Conservation (phyloP, 2,797 vertebrate genomes). For the Characodon lateralis region DNA sequence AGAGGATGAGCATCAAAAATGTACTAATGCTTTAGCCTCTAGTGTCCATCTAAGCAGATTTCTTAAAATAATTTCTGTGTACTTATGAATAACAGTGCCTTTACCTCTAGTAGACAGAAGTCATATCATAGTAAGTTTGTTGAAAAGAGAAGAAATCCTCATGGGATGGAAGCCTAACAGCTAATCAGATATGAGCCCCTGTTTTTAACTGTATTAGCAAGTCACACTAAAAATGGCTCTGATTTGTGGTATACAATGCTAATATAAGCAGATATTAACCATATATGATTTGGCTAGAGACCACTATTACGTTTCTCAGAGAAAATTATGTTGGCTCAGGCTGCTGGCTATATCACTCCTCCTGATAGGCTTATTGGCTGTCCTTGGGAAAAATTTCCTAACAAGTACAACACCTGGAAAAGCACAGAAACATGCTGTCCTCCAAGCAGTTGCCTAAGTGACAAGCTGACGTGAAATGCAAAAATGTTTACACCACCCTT, state of each 20-base stretch:
- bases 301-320: not conserved
- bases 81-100: not conserved
- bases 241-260: not conserved
- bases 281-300: not conserved
- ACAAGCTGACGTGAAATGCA: not conserved
- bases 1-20: conserved; percentile 23
- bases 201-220: not conserved
- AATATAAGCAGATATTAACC: not conserved
- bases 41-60: not conserved
- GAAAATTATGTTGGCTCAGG: not conserved
- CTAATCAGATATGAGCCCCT: not conserved
- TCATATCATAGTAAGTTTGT: not conserved
- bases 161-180: not conserved
- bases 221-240: not conserved
- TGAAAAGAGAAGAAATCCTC: not conserved
- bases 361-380: not conserved
- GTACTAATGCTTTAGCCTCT: conserved; percentile 5
- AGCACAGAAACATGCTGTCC: not conserved
- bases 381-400: not conserved
- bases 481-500: not conserved
- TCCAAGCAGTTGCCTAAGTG: not conserved
- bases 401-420: not conserved
- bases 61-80: not conserved
- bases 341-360: not conserved
- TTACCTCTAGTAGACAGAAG: not conserved